Percentiles rank a stretch among this genome's conserved stretches.
These are phyloP conservation scores for Sesamia nonagrioides DNA, from an alignment of 1,140 invertebrate genomes.

Conservation along the genomic window DNA sequence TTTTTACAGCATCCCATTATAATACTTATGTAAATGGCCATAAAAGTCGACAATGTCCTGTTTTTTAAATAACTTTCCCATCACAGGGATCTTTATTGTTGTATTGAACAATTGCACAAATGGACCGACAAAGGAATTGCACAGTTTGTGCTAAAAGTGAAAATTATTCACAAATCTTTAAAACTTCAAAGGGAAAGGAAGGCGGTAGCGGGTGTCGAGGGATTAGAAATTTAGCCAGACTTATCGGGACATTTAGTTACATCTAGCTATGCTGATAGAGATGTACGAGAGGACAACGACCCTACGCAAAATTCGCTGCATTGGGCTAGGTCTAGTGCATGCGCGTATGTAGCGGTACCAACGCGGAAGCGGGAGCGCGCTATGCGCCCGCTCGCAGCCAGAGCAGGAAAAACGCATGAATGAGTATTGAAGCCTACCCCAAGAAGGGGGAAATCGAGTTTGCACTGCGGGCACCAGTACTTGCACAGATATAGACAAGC, in stretches of 20 bases:
- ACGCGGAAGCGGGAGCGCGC: slow-evolving; percentile 81
- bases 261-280: slow-evolving; percentile 63
- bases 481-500: slow-evolving; percentile 78
- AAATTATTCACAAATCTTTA: slow-evolving; percentile 50
- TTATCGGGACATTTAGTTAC: slow-evolving; percentile 49
- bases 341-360: slow-evolving; percentile 81
- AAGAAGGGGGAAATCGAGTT: slow-evolving; percentile 86
- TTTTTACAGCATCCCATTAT: slow-evolving; percentile 66
- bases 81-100: slow-evolving; percentile 51
- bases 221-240: slow-evolving; percentile 60
- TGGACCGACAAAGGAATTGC: slow-evolving; percentile 65
- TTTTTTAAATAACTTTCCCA: slow-evolving; percentile 61
- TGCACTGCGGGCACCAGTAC: slow-evolving; percentile 79
- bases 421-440: slow-evolving; percentile 86
- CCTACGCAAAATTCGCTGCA: slow-evolving; percentile 88
- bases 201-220: slow-evolving; percentile 8
- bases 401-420: slow-evolving; percentile 85
- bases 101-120: slow-evolving; percentile 49
- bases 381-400: slow-evolving; percentile 70
- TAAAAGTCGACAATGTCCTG: slow-evolving; percentile 66
- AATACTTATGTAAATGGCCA: slow-evolving; percentile 59
- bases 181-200: slow-evolving; percentile 23
- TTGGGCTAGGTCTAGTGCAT: slow-evolving; percentile 87
- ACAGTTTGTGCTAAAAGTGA: slow-evolving; percentile 65
- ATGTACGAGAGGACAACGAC: slow-evolving; percentile 85